Base-by-base conservation (phyloP, 2,113 vertebrate species). In the Panurus biarmicus region DNA sequence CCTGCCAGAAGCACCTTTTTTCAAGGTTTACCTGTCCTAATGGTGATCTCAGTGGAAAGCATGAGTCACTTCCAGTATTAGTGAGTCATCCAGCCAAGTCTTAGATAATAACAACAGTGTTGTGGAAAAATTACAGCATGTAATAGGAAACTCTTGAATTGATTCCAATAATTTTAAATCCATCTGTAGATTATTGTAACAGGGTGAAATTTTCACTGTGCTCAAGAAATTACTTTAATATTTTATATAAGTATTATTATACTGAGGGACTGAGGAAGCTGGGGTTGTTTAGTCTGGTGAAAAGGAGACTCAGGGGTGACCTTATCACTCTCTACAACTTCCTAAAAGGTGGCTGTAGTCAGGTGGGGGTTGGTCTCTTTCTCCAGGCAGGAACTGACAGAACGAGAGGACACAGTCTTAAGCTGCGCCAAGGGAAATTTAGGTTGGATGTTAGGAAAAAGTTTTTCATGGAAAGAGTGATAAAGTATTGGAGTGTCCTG, bases 21-120 rank as follows among this genome's bases (percentile, higher is more conserved):
- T 54, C 64, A 42, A 42, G 13, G 71, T 58, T 91, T 83, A 95
- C 87, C 81, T 89, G 82, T 58, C 47, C 35, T 73, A 54, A 26
- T 51, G 54, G 58, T 95, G 87, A 95, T 79, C 66, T 95, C 94
- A 95, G 78, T 62, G 94, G 91, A 94, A 95, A 54, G 38, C 29
- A 12, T 95, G 91, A 95, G 58, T 96, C 89, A 94, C 17, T 91
- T 89, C 35, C 73, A 95, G 58, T 29, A 40, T 29, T 26, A 35
- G 23, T 84, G 77, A 93, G 50, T 72, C 84, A 87, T 33, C 38
- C 24, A 35, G 36, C 48, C 45, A 56, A 82, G 35, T 22, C 15
- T 23, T 53, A 79, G 60, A 78, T 75, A 81, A 92, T 60, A 91
- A 24, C 4, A 89, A 60, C 60, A 93, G 24, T 4, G 1, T 54